These are phyloP conservation scores for Hypomecis atomaria DNA, from an alignment of 2,888 invertebrate species.

Conservation along the genomic window DNA sequence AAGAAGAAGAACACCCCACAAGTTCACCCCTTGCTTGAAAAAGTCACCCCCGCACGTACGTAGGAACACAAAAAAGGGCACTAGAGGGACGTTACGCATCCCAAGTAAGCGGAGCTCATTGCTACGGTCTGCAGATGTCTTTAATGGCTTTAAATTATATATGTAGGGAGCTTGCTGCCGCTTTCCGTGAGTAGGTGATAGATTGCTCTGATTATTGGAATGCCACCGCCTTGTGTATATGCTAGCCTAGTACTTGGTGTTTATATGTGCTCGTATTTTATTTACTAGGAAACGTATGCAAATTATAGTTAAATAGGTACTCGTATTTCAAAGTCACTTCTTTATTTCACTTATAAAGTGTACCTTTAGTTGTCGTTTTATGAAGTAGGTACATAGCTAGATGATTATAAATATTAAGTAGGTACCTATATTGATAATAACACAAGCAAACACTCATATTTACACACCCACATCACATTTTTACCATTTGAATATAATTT, in stretches of 20 bases:
- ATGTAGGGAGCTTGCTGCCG: slow-evolving; percentile 81
- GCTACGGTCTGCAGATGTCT: slow-evolving; percentile 83
- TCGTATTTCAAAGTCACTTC: background rate
- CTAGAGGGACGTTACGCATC: slow-evolving; percentile 80
- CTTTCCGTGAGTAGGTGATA: slow-evolving; percentile 70
- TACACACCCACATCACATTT: no score
- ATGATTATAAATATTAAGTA: no score
- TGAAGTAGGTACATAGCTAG: no score
- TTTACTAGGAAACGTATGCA: background rate
- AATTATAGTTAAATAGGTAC: no score
- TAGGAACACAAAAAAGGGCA: slow-evolving; percentile 81
- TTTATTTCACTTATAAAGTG: background rate
- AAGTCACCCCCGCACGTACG: slow-evolving; percentile 83
- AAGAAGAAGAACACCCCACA: slow-evolving; percentile 72
- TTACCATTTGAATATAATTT: no score
- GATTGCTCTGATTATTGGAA: slow-evolving; percentile 58
- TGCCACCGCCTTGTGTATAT: slow-evolving; percentile 33
- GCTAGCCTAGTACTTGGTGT: slow-evolving; percentile 19
- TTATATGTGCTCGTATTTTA: slow-evolving; percentile 4
- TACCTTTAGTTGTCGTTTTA: no score
- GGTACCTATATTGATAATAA: no score
- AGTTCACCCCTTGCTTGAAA: slow-evolving; percentile 82
- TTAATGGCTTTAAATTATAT: slow-evolving; percentile 85
- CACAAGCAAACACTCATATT: no score
- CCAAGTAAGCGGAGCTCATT: slow-evolving; percentile 81